Conservation (phyloP, 2,797 vertebrate genomes). For the Clarias pachynema region DNA sequence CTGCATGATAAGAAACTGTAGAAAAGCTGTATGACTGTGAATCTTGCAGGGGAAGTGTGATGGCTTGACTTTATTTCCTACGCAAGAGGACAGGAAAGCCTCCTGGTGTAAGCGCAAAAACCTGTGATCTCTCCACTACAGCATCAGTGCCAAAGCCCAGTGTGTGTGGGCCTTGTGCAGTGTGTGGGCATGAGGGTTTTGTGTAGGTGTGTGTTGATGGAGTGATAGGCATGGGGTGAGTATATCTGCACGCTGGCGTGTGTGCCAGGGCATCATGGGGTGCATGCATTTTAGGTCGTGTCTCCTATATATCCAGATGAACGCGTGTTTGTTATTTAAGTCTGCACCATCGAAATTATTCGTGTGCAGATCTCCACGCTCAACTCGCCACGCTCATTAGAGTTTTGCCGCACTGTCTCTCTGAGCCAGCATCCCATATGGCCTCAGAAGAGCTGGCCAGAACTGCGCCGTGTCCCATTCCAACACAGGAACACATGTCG, state of each 20-base stretch:
- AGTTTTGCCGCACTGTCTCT: constrained; percentile 60
- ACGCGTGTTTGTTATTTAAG: constrained; percentile 29
- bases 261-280: constrained; percentile 34
- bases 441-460: constrained; percentile 64
- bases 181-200: constrained; percentile 48
- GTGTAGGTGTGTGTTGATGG: constrained; percentile 54
- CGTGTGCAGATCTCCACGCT: constrained; percentile 31
- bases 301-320: not conserved
- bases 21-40: not conserved
- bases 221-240: constrained; percentile 43
- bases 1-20: not conserved
- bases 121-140: constrained; percentile 60
- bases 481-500: constrained; percentile 64
- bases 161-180: constrained; percentile 48
- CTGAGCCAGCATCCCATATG: constrained; percentile 69
- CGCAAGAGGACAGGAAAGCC: constrained; percentile 72
- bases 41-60: constrained; percentile 31
- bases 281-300: not conserved
- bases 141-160: constrained; percentile 49
- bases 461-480: constrained; percentile 55
- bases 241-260: constrained; percentile 42
- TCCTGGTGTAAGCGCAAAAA: constrained; percentile 66
- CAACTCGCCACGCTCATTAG: constrained; percentile 63
- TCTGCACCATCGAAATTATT: not conserved
- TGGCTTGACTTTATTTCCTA: constrained; percentile 62